phyloP scores from a whole-genome alignment of 2,113 vertebrate species.

The Baryphthengus martii region DNA sequence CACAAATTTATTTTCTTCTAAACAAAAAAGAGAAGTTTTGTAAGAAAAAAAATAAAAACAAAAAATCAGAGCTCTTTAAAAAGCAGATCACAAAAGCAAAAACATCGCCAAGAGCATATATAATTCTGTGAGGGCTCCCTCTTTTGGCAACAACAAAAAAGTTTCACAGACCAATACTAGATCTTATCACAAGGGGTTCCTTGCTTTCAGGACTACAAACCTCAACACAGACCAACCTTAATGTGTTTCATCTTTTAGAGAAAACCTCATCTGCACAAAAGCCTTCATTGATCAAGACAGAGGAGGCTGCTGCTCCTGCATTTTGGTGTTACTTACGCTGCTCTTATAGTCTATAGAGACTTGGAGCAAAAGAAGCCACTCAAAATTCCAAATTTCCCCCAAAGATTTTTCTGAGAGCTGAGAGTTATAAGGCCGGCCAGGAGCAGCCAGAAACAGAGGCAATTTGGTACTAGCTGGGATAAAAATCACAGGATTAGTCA shows the following conservation, averaged over 20 bases:
- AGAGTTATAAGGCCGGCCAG: not conserved
- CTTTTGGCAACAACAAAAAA: slow-evolving; percentile 51
- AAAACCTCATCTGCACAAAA: not conserved
- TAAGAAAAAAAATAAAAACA: not conserved
- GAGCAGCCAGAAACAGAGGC: not conserved
- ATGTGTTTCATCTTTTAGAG: not conserved
- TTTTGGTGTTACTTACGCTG: not conserved
- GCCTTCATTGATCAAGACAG: not conserved
- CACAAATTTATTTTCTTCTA: not conserved
- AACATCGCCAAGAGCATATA: not conserved
- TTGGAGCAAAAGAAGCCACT: not conserved
- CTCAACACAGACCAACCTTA: not conserved
- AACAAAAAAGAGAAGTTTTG: not conserved
- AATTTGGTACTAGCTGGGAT: not conserved
- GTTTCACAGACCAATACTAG: not conserved
- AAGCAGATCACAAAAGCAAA: not conserved
- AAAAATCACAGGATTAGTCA: slow-evolving; percentile 26
- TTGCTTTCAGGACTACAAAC: not conserved
- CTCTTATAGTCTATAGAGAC: not conserved
- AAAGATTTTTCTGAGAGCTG: not conserved
- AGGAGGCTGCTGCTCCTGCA: not conserved
- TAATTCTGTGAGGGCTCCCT: slow-evolving; percentile 60
- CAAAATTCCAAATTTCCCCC: not conserved
- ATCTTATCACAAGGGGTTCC: not conserved
- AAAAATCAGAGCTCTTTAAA: not conserved